Conservation (phyloP, 2,888 invertebrate genomes). For the Cordilura impudica region DNA sequence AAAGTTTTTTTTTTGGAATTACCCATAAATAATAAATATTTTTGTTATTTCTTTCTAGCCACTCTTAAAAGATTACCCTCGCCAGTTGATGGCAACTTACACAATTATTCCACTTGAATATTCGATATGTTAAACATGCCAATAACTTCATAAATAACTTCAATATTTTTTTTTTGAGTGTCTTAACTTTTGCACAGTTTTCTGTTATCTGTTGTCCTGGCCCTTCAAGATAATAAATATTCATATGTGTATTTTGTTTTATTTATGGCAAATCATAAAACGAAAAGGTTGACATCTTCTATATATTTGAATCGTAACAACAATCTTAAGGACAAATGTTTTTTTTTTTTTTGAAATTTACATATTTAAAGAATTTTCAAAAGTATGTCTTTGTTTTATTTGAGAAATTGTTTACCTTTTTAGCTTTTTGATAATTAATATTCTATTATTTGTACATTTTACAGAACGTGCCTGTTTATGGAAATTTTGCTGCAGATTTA, state of each 20-base stretch:
- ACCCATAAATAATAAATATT: no score
- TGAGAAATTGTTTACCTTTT: constrained; percentile 7
- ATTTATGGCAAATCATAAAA: neutral
- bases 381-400: neutral
- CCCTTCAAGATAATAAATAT: constrained; percentile 6
- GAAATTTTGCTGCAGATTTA: constrained; percentile 66
- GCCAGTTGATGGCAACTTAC: no score
- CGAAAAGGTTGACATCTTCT: neutral
- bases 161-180: no score
- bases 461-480: constrained; percentile 67
- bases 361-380: neutral
- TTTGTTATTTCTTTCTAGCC: no score
- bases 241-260: constrained; percentile 5
- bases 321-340: neutral
- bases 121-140: no score
- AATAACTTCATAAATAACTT: no score
- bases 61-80: no score
- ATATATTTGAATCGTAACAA: neutral
- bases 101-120: no score
- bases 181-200: no score
- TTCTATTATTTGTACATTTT: constrained; percentile 46
- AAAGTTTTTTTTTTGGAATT: no score
- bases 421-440: constrained; percentile 28
- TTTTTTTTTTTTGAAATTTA: neutral
- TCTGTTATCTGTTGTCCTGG: neutral